A percentile compares a stretch with the other conserved stretches of the same genome.
Evolutionary conservation across 1,140 invertebrate species (phyloP).

Genomic region (Drosophila auraria): DNA sequence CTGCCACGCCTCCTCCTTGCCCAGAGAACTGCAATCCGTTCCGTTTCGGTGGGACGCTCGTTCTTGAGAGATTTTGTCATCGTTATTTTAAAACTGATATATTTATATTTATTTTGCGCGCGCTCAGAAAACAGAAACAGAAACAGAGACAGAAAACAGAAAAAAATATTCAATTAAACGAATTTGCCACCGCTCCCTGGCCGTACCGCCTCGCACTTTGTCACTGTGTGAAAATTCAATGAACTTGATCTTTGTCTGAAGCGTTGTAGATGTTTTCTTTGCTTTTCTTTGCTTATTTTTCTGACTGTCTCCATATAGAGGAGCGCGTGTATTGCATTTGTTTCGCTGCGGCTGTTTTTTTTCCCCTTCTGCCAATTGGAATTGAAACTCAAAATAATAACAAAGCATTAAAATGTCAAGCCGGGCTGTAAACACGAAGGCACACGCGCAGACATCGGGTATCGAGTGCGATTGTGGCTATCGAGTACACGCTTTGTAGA

Average conservation of each 20-base stretch:
- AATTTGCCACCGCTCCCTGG: constrained; percentile 31
- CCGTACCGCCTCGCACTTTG: constrained; percentile 31
- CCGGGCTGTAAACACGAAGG: constrained; percentile 60
- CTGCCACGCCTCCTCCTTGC: constrained; percentile 19
- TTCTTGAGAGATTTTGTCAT: constrained; percentile 80
- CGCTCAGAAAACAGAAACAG: constrained; percentile 23
- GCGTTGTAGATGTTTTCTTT: constrained; percentile 3
- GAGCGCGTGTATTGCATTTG: constrained; percentile 63
- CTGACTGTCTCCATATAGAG: constrained; percentile 7
- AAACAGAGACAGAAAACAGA: constrained; percentile 23
- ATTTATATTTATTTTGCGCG: constrained; percentile 49
- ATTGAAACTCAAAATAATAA: constrained; percentile 68
- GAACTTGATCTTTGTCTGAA: constrained; percentile 73
- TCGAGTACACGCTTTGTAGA: constrained; percentile 36
- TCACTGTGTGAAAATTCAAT: constrained; percentile 73
- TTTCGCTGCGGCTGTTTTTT: constrained; percentile 10
- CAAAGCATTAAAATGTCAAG: constrained; percentile 70
- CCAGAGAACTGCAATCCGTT: constrained; percentile 22
- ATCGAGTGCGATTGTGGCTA: constrained; percentile 35
- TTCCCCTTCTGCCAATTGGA: constrained; percentile 43
- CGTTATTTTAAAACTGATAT: constrained; percentile 83
- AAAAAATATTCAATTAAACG: constrained; percentile 76
- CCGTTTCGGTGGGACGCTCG: constrained; percentile 42
- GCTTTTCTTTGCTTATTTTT: neutral
- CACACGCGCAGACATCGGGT: constrained; percentile 9